Base-by-base conservation (phyloP, 2,888 invertebrate genomes). In the Sarcophaga subvicina region DNA sequence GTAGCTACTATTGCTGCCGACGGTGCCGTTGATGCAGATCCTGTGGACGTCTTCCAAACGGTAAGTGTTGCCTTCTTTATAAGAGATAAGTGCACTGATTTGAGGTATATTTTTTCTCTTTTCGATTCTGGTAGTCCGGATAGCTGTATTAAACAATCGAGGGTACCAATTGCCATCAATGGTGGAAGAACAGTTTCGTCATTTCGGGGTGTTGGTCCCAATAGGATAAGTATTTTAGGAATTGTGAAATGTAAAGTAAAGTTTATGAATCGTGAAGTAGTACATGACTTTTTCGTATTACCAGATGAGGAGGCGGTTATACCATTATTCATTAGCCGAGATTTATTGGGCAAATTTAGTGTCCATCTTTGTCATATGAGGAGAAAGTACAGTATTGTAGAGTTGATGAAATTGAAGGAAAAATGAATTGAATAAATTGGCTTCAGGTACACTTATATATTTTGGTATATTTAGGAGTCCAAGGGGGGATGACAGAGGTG, bases 1-100 rank as follows among this genome's bases (percentile, higher is more conserved):
- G 77, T 27, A 4, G 77, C 76, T 27, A 27, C 27, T 4, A 27
- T 27, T 27, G 27, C 4, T 27, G 27, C 4, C 4, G 27, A 27
- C 27, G 27, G 27, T 27, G 27, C 4, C 4, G 27, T 27, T 4
- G 27, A 27, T 27, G 27, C 27, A 27, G 27, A 27, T 27, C 4
- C 27, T 27, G 27, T 27, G 27, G 27, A 27, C 27, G 27, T 27
- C 4, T 64, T 60, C 25, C 64, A 83, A 66, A 37, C 17, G 82
- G 77, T 78, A 63, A 73, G 73, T 63, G 62, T 73, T 72, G 66
- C 60, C 37, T 79, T 63, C 14, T 54, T 17, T 45, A 62, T 20
- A 8, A 20, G 72, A 73, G n/a, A 77, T 69, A 85, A 60, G 66
- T 71, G 67, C 76, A 79, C 83, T 73, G 76, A 80, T 20, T 10